A percentile compares a stretch with the other conserved stretches of the same genome.
Conservation (phyloP, 1,140 invertebrate species). For the Calosoma granatense region DNA sequence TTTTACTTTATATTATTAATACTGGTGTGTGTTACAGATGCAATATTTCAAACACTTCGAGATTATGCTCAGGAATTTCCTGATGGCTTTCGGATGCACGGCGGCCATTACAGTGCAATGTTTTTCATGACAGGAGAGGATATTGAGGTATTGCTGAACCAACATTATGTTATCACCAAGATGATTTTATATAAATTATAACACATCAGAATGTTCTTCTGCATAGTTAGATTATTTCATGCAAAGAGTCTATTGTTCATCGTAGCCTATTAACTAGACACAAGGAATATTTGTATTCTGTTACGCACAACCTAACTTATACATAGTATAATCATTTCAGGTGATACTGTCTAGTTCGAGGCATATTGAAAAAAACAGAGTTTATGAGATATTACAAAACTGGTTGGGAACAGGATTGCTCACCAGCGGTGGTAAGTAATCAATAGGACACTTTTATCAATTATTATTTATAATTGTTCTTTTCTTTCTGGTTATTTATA, state of each 20-base stretch:
- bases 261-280: too few relatives aligned
- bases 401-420: constrained; percentile 2
- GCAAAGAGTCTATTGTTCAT: too few relatives aligned
- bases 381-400: background rate
- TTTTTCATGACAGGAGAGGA: background rate
- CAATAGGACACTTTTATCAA: too few relatives aligned
- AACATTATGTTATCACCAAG: background rate
- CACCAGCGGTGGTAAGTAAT: constrained; percentile 2
- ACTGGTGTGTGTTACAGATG: too few relatives aligned
- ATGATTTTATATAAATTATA: background rate
- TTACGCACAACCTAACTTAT: too few relatives aligned
- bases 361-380: constrained; percentile 4
- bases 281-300: too few relatives aligned
- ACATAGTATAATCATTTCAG: background rate
- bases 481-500: too few relatives aligned
- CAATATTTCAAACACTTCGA: background rate
- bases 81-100: background rate
- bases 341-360: background rate
- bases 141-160: background rate
- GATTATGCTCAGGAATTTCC: background rate
- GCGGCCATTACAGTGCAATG: background rate
- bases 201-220: too few relatives aligned
- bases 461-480: too few relatives aligned
- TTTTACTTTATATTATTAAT: too few relatives aligned
- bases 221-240: too few relatives aligned